Conservation (phyloP, 2,797 vertebrate genomes). For the Melanotaenia maccullochi region DNA sequence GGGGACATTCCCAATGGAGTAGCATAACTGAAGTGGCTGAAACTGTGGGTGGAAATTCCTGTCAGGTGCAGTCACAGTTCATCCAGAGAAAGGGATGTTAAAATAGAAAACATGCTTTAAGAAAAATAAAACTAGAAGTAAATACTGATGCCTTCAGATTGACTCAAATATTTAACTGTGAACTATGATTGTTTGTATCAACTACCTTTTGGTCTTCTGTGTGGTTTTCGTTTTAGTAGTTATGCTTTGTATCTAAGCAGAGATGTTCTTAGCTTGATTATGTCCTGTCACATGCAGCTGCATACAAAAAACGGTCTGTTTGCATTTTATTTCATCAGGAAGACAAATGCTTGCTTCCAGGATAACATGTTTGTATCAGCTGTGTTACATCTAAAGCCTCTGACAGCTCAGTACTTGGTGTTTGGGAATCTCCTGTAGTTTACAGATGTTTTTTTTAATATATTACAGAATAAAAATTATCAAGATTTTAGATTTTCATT, state of each 20-base stretch:
- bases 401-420: background rate
- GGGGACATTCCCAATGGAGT: no score
- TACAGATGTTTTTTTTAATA: constrained; percentile 6
- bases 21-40: no score
- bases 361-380: background rate
- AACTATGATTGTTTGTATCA: background rate
- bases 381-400: background rate
- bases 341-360: background rate
- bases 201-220: no score
- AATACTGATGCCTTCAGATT: background rate
- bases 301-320: background rate
- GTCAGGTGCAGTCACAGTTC: no score
- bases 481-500: background rate
- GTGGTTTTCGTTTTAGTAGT: background rate
- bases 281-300: background rate
- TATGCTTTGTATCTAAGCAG: background rate
- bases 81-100: no score
- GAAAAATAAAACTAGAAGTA: no score
- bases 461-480: background rate
- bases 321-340: background rate
- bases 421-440: background rate
- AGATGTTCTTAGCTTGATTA: background rate
- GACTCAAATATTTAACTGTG: background rate
- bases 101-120: no score
- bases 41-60: no score